phyloP scores from a whole-genome alignment of 2,797 vertebrate genomes.

The Rhynchotus rufescens region DNA sequence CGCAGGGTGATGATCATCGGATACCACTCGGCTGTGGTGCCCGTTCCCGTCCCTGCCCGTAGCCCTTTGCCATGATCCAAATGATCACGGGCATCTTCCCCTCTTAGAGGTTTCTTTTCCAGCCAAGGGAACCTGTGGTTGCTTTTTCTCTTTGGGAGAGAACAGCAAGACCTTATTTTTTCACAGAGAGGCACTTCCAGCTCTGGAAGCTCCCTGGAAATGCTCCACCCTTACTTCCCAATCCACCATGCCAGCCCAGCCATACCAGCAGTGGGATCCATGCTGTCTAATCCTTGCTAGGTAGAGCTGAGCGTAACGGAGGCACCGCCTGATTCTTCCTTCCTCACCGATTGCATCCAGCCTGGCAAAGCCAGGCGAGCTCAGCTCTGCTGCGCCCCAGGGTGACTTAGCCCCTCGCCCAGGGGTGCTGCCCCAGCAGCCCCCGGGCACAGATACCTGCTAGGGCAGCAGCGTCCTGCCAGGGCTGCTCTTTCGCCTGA shows the following conservation, averaged over 20 bases:
- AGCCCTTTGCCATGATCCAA: not conserved
- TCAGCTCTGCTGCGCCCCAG: not conserved
- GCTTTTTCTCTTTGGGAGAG: not conserved
- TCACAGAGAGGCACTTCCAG: not conserved
- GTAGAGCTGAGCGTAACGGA: not conserved
- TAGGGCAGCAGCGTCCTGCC: not conserved
- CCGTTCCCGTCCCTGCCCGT: not conserved
- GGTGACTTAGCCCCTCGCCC: not conserved
- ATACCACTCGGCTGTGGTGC: not conserved
- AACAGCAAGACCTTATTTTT: not conserved
- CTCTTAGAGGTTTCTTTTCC: not conserved
- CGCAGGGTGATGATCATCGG: not conserved
- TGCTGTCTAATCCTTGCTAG: not conserved
- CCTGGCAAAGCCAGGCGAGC: not conserved
- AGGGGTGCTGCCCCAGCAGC: not conserved
- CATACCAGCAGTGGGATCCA: not conserved
- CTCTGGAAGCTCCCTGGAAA: not conserved
- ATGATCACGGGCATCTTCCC: not conserved
- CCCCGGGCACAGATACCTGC: not conserved
- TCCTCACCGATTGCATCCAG: not conserved
- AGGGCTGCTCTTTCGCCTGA: not conserved
- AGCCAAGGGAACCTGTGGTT: fast-evolving
- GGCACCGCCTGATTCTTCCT: not conserved
- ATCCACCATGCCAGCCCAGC: not conserved
- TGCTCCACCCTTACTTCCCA: not conserved